Conservation (phyloP, 2,797 vertebrate genomes). For the Uromys caudimaculatus region DNA sequence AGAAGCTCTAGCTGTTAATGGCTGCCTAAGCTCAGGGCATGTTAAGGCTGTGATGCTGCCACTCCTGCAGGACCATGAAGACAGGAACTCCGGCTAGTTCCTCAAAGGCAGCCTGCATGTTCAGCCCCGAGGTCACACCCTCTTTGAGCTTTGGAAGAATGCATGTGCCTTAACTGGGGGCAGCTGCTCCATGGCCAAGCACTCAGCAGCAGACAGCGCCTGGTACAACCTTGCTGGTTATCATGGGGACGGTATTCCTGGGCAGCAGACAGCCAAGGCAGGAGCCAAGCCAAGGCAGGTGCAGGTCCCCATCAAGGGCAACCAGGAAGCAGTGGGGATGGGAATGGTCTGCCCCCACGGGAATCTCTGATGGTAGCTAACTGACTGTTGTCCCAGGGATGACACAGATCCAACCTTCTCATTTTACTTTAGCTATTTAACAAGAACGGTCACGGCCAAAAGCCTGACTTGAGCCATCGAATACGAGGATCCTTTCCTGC, state of each 20-base stretch:
- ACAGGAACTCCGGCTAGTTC: neutral
- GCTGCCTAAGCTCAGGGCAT: neutral
- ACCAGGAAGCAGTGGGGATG: neutral
- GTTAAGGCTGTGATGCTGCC: neutral
- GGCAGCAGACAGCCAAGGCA: neutral
- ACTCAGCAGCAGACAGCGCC: neutral
- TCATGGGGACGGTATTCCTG: neutral
- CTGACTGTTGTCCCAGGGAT: neutral
- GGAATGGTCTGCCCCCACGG: neutral
- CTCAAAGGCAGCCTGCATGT: neutral
- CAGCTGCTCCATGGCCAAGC: neutral
- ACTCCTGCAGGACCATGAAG: neutral
- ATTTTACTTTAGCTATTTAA: neutral
- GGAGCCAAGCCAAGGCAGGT: neutral
- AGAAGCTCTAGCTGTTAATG: neutral
- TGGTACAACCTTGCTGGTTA: neutral
- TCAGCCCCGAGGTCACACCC: neutral
- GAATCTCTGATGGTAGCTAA: neutral
- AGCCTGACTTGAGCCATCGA: neutral
- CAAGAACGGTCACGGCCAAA: neutral
- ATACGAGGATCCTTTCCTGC: neutral
- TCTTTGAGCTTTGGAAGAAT: neutral
- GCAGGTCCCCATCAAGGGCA: neutral
- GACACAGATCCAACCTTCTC: neutral
- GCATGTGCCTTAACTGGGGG: neutral